Base-by-base conservation (phyloP, 2,113 vertebrate genomes). In the Onychostoma macrolepis region DNA sequence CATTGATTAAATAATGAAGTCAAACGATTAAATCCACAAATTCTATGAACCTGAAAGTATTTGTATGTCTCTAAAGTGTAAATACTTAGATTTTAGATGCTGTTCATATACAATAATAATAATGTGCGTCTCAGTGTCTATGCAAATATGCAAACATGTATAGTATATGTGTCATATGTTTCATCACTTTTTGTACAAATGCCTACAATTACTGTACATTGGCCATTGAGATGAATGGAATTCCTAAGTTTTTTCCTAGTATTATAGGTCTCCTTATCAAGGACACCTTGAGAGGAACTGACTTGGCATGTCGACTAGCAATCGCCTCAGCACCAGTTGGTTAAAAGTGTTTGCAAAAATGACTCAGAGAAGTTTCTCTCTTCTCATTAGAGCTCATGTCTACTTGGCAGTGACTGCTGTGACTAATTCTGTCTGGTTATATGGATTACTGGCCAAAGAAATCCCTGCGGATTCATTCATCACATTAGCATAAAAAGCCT, bases 381-480 rank as follows among this genome's bases (percentile, higher is more conserved):
- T 33, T 71, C 26, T 67, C 13, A 45, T 30, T 21, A 80, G 61
- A 26, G 6, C 61, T n/a, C 19, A 83, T 36, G 26, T 71, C 19
- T 48, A 1, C 43, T 82, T 83, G 81, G 28, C 65, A 33, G 45
- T 67, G n/a, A 71, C 63, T 83, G 43, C 11, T 5, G 43, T 71
- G 11, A 71, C 43, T 83, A 69, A 71, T 83, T 71, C 63, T 50
- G 26, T 71, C 26, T 83, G 65, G 71, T 83, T 71, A 48, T 45
- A 65, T 82, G 80, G n/a, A 65, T 65, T 82, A 71, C 61, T 71
- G 65, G 81, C 19, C 81, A 69, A 83, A 71, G 41, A 83, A 83
- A 83, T 83, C 65, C 43, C 81, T 53, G 7, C 0, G 9, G 79
- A 43, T 69, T 33, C 80, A 48, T 33, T 69, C 63, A 71, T 33